A percentile compares a stretch with the other conserved stretches of the same genome.
Conservation (phyloP, 2,797 vertebrate genomes). For the Tapera naevia region DNA sequence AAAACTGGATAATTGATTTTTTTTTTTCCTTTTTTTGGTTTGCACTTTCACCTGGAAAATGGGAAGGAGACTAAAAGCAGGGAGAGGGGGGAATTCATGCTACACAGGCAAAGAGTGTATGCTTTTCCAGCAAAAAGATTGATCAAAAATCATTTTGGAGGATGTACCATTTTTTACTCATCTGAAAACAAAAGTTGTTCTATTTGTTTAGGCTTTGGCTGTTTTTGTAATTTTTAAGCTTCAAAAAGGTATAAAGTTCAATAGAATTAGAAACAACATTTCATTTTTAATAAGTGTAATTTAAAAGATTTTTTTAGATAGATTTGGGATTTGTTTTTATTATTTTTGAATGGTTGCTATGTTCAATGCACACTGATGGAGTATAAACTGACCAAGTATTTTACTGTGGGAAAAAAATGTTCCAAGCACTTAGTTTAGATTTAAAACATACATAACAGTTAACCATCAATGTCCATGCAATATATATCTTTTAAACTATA, state of each 20-base stretch:
- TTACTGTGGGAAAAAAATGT: neutral
- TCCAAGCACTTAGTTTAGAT: neutral
- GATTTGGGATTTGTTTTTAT: neutral
- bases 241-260: neutral
- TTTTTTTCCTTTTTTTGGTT: neutral
- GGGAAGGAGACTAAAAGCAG: neutral
- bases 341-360: neutral
- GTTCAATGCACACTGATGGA: neutral
- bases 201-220: neutral
- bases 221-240: neutral
- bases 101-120: neutral
- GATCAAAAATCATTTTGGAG: neutral
- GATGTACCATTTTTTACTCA: neutral
- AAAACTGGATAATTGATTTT: constrained; percentile 8
- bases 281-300: neutral
- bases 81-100: neutral
- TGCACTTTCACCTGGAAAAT: neutral
- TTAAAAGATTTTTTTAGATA: neutral
- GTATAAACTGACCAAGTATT: neutral
- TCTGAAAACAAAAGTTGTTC: neutral
- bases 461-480: neutral
- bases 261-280: neutral
- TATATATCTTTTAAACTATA: neutral
- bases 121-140: neutral
- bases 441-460: neutral